Evolutionary conservation across 2,797 vertebrate genomes (phyloP), one percentile per base, ranked within the genome.

Genomic region (Galagoides demidoff): DNA sequence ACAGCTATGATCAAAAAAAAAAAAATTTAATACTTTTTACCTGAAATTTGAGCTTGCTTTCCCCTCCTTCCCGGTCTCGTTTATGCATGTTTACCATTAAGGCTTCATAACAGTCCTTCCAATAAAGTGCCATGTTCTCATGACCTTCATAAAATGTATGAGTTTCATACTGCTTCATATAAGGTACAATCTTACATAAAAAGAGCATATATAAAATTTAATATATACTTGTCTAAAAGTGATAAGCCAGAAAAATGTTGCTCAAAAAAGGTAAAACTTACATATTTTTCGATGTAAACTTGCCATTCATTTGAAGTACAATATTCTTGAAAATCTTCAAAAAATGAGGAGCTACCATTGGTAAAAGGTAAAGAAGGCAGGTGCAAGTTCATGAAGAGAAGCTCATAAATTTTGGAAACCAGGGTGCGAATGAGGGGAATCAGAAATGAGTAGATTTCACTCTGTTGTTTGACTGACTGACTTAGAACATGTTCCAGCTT

Each of bases 1-100:
- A 43, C 39, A 43, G 39, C 39, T 43, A 43, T 43, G 39, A 43
- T 43, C 39, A 7, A 43, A 43, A 43, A 49, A 12, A 49, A 83
- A 95, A 97, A 95, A 25, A 87, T 16, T 90, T 64, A 92, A 43
- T 22, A 74, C 77, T 52, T 55, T 97, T 98, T 95, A 99, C 99
- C 99, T 99, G 99, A 98, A 99, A 99, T 97, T 99, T 99, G 95
- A 99, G 99, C 97, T 99, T 99, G 98, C 99, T 99, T 98, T 99
- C 99, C n/a, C 99, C 99, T 92, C 99, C 98, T 95, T 99, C 99
- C 37, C 99, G 95, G 92, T 99, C 99, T 85, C 99, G 98, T 95
- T 98, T 99, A 96, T 99, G 99, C 98, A 99, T 98, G 95, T 98
- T 99, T 97, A 99, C 98, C 99, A 99, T 99, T 98, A 99, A 99